Base-by-base conservation (phyloP, 2,888 invertebrate genomes). In the Drosophila buzzatii region DNA sequence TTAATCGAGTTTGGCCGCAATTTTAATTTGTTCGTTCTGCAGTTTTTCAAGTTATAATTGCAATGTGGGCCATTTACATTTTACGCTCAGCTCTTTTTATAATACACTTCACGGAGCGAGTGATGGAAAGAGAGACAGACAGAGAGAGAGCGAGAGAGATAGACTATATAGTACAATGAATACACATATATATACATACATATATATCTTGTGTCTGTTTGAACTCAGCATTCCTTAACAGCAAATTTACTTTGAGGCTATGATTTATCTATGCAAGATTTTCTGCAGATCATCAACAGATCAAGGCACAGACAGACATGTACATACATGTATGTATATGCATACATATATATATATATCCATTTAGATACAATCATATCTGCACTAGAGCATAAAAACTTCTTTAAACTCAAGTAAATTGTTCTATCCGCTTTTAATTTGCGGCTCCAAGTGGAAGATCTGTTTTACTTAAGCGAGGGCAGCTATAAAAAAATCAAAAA, bases 1-100 rank as follows among this genome's bases (percentile, higher is more conserved):
- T 85, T 85, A 82, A 90, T 90, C 88, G 69, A 85, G 86, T 90
- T 91, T 84, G 85, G 74, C 79, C 78, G 84, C 84, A 89, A 76
- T 81, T 83, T 82, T 69, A 73, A 80, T 89, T 88, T 79, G 71
- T 67, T 77, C 71, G 74, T 75, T 85, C 83, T 85, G 90, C 85
- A 82, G 20, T 71, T 72, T 75, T 62, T 63, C 67, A 79, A 86
- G 56, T 71, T 78, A 66, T 86, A 89, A 86, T 90, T 90, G 84
- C 85, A 90, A 74, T 73, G 65, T 82, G 87, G 80, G 73, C 86
- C 79, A 91, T 91, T 90, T 85, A 79, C 65, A 75, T 82, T 81
- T 77, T 77, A 89, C 81, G 84, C 87, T 82, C 74, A 55, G 69
- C 64, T 35, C 52, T 56, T 63, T 61, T 61, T 35, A 65, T 41